These are phyloP conservation scores for Papilio aristodemus DNA, from an alignment of 1,140 invertebrate genomes.

Conservation along the genomic window DNA sequence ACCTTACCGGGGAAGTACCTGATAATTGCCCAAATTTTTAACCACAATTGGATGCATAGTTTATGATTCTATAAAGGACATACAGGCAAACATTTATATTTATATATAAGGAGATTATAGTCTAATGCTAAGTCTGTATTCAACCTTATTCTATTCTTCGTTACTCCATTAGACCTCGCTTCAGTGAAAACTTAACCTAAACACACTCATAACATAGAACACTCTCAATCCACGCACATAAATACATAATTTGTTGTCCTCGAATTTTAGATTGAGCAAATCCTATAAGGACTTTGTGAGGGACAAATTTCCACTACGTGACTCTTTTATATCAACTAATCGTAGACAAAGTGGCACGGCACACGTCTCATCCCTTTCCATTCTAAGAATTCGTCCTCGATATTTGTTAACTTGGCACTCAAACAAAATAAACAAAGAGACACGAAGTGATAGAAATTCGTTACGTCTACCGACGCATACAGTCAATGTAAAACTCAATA, in stretches of 20 bases:
- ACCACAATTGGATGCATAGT: too few relatives aligned
- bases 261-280: slow-evolving; percentile 1
- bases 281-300: slow-evolving; percentile 17
- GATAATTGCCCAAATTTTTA: too few relatives aligned
- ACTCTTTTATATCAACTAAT: slow-evolving; percentile 12
- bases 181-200: background rate
- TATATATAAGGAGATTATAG: too few relatives aligned
- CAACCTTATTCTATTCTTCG: background rate
- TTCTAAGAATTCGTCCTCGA: background rate
- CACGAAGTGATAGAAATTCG: background rate
- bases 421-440: background rate
- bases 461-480: background rate
- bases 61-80: too few relatives aligned
- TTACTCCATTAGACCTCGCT: background rate
- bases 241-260: background rate
- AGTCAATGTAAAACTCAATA: background rate
- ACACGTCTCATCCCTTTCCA: slow-evolving; percentile 6
- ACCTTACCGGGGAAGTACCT: too few relatives aligned
- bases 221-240: background rate
- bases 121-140: too few relatives aligned
- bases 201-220: background rate
- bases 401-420: slow-evolving; percentile 5
- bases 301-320: slow-evolving; percentile 10
- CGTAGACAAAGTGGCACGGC: background rate
- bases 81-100: too few relatives aligned